Percentiles rank a stretch among this genome's conserved stretches.
Evolutionary conservation across 2,888 invertebrate species (phyloP).

Genomic region (Drosophila phalerata): DNA sequence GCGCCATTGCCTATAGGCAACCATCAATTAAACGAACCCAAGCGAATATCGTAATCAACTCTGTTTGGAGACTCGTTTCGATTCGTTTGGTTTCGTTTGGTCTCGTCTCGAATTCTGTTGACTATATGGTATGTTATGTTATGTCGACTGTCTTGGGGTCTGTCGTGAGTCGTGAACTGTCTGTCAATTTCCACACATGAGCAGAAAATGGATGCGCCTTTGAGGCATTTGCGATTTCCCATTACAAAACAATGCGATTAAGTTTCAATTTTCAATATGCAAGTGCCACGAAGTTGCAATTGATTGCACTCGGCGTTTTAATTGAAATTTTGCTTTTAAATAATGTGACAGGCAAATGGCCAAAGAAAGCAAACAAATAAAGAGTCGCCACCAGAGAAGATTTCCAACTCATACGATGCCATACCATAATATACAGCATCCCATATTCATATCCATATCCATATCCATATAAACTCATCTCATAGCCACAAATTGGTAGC

Average conservation of each 20-base stretch:
- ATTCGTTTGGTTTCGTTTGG: background rate
- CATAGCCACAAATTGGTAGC: conserved; percentile 47
- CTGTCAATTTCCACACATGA: conserved; percentile 36
- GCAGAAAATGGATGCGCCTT: conserved; percentile 40
- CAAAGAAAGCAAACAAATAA: conserved; percentile 62
- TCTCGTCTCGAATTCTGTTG: conserved; percentile 2
- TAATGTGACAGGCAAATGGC: conserved; percentile 57
- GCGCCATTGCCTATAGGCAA: conserved; percentile 46
- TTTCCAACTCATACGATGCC: background rate
- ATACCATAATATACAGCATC: conserved; percentile 3
- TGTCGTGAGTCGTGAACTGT: conserved; percentile 17
- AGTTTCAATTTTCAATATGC: conserved; percentile 67
- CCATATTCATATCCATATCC: background rate
- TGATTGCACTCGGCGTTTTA: conserved; percentile 51
- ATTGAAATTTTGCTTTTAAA: conserved; percentile 63
- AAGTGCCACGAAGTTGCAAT: conserved; percentile 14
- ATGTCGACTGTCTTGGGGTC: conserved; percentile 39
- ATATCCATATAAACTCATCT: conserved; percentile 17
- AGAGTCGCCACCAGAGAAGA: conserved; percentile 9
- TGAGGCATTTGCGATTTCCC: conserved; percentile 38
- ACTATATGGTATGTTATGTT: conserved; percentile 10
- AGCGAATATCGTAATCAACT: conserved; percentile 49
- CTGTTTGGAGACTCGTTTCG: conserved; percentile 22
- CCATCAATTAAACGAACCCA: conserved; percentile 62
- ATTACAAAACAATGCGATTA: conserved; percentile 67